Conservation (phyloP, 2,797 vertebrate genomes). For the Cyprinodon diabolis region DNA sequence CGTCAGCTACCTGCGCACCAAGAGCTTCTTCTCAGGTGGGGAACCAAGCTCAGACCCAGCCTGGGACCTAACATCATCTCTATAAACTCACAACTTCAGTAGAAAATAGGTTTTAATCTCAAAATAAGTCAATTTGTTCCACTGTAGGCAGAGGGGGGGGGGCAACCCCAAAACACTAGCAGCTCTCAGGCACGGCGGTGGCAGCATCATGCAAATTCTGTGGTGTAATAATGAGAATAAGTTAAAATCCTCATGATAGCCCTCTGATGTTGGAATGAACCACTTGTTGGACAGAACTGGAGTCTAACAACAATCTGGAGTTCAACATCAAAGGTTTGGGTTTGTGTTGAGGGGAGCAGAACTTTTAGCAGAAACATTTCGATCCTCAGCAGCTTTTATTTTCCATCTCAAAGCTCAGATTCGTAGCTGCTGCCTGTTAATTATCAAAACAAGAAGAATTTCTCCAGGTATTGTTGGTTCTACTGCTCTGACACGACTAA, state of each 20-base stretch:
- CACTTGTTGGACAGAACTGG: no score
- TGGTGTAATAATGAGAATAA: no score
- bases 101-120: neutral
- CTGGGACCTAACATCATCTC: neutral
- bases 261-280: no score
- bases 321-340: neutral
- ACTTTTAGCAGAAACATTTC: neutral
- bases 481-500: no score
- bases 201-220: no score
- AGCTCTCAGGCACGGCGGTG: no score
- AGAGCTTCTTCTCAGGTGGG: constrained; percentile 81
- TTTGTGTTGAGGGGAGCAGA: neutral
- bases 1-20: constrained; percentile 80
- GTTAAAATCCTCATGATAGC: no score
- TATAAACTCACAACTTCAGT: no score
- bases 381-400: neutral
- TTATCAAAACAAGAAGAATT: constrained; percentile 14
- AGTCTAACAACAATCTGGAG: no score
- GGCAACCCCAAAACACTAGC: no score
- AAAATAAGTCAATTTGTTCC: no score
- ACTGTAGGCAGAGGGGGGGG: no score
- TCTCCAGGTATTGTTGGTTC: neutral
- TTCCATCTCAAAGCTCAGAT: neutral
- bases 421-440: constrained; percentile 6
- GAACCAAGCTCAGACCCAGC: neutral